phyloP scores from a whole-genome alignment of 2,888 invertebrate genomes.

The Mesorhabditis spiculigera region DNA sequence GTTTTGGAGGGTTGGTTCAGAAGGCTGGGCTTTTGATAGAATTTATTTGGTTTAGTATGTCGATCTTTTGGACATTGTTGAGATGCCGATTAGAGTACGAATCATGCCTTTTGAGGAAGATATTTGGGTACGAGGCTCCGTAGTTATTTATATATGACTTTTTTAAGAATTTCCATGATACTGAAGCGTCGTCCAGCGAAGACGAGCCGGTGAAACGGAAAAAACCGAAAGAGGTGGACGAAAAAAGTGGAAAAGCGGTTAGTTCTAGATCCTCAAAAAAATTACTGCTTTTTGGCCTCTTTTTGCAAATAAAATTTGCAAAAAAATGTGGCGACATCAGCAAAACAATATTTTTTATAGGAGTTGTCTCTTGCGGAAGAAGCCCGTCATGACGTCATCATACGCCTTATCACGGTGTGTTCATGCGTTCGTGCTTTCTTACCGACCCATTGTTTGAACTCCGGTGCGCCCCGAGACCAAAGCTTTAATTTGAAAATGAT shows the following conservation, averaged over 20 bases:
- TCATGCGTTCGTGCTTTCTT: background rate
- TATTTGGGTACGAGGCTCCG: background rate
- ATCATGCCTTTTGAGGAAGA: background rate
- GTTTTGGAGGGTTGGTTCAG: background rate
- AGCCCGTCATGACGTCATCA: background rate
- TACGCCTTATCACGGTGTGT: background rate
- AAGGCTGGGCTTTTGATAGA: too few species aligned
- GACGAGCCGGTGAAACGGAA: constrained; percentile 1
- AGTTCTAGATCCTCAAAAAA: background rate
- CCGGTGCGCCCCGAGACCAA: too few species aligned
- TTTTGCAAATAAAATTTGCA: background rate
- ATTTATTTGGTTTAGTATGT: background rate
- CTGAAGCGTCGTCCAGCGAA: constrained; percentile 5
- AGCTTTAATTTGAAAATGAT: too few species aligned
- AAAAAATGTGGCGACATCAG: background rate
- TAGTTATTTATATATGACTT: background rate
- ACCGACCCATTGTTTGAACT: too few species aligned
- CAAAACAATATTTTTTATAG: background rate
- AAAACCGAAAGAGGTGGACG: background rate
- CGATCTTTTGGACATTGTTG: constrained; percentile 3
- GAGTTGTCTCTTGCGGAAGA: constrained; percentile 4
- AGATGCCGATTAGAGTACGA: background rate
- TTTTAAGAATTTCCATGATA: background rate
- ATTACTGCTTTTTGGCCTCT: background rate
- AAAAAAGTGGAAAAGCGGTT: background rate